Evolutionary conservation across 2,113 vertebrate genomes (phyloP), one percentile per base, ranked within the genome.

Genomic region (Muntiacus muntjak): DNA sequence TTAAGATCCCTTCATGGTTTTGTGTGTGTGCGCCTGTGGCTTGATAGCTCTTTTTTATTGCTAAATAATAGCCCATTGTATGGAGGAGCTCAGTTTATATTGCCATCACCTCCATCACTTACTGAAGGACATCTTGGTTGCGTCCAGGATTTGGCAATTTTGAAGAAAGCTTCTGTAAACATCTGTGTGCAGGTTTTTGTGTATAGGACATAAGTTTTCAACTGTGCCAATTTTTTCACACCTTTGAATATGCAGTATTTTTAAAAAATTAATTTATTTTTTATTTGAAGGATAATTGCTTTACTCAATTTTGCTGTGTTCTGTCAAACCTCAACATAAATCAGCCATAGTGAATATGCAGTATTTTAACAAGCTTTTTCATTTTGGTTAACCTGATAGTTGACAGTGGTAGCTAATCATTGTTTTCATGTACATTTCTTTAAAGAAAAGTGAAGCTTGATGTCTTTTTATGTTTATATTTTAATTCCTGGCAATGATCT

Each of bases 401-500:
- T n/a, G 43, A 79, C 82, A 85, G 36, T 87, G 71, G 16, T 30
- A 83, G 55, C 15, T 58, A 52, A 45, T 60, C 74, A 21, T 43
- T 64, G 82, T 87, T 95, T 95, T 78, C 93, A 33, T 71, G 33
- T 64, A n/a, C 13, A 79, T 96, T 92, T 45, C 52, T 76, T 82
- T 87, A 90, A 82, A 62, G 64, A 67, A 52, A 67, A 82, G 47
- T 45, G 14, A 71, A 83, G 2, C 74, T 67, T 81, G 57, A 93
- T 6, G n/a, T 83, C 52, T 19, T 95, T 83, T 92, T 19, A 33
- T 87, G 64, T 71, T 97, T 96, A 74, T 40, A 55, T 82, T 82
- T 92, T 93, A 93, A 83, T 74, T 90, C 90, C 76, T 91, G n/a
- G 33, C 87, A 96, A 47, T 55, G 74, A 15, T 95, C 57, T 94